A percentile compares a stretch with the other conserved stretches of the same genome.
These are phyloP conservation scores for Sylvilagus floridanus DNA, from an alignment of 2,797 vertebrate genomes.

Conservation along the genomic window DNA sequence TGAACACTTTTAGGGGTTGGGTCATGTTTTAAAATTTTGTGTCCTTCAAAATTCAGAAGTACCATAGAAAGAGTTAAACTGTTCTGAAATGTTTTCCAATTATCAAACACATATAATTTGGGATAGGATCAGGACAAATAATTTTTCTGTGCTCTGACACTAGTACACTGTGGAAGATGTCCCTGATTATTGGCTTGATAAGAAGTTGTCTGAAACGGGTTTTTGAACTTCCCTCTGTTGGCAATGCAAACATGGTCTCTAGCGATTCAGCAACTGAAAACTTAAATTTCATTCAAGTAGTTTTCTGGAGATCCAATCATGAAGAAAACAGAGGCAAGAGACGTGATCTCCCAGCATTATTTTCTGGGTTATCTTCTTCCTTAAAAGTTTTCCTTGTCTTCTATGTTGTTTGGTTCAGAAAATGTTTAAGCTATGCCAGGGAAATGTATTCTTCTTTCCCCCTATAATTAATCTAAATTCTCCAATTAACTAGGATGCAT, in stretches of 20 bases:
- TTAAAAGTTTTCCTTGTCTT: slow-evolving; percentile 44
- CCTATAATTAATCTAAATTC: slow-evolving; percentile 44
- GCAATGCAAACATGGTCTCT: background rate
- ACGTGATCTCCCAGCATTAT: background rate
- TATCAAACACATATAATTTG: background rate
- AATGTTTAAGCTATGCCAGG: slow-evolving; percentile 43
- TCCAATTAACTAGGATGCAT: slow-evolving; percentile 50
- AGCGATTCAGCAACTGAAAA: slow-evolving; percentile 4
- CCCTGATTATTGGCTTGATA: background rate
- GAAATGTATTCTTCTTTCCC: slow-evolving; percentile 18
- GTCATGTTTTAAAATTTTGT: slow-evolving; percentile 46
- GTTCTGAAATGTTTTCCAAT: slow-evolving; percentile 42
- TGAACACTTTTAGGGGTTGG: slow-evolving; percentile 20
- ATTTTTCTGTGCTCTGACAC: background rate
- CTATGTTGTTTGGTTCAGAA: slow-evolving; percentile 46
- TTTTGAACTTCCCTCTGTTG: background rate
- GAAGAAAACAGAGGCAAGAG: slow-evolving; percentile 19
- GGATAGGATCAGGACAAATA: slow-evolving; percentile 21
- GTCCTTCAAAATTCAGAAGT: slow-evolving; percentile 12
- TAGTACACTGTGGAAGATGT: background rate
- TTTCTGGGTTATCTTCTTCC: background rate
- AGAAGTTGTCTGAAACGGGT: background rate
- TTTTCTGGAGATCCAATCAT: slow-evolving; percentile 36
- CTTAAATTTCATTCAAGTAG: slow-evolving; percentile 39
- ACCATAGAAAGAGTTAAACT: background rate